phyloP scores from a whole-genome alignment of 2,113 vertebrate species.

The Sterrhoptilus dennistouni region DNA sequence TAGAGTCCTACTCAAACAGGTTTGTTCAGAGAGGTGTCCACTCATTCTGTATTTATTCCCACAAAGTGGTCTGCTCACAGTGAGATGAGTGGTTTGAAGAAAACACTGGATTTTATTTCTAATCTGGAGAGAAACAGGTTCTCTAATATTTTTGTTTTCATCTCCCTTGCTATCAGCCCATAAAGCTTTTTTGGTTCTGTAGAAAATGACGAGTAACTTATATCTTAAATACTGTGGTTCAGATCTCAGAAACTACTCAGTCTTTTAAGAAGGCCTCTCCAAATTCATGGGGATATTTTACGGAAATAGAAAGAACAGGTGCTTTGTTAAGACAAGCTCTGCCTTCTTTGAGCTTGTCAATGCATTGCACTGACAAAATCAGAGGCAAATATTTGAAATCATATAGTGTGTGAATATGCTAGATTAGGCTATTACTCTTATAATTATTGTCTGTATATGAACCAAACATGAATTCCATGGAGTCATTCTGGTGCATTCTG shows the following conservation, averaged over 20 bases:
- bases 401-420: not conserved
- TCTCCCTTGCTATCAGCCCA: not conserved
- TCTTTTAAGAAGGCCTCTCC: not conserved
- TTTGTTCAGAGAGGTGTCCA: not conserved
- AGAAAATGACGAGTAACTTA: not conserved
- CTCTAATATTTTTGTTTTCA: not conserved
- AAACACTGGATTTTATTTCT: not conserved
- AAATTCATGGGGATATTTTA: not conserved
- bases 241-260: not conserved
- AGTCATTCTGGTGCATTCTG: not conserved
- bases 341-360: not conserved
- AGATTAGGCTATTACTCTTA: not conserved
- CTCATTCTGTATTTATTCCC: not conserved
- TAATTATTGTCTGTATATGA: not conserved
- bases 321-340: not conserved
- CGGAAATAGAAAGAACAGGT: not conserved
- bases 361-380: not conserved
- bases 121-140: not conserved
- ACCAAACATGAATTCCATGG: not conserved
- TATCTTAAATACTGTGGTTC: not conserved
- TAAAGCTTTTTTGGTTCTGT: not conserved
- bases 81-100: rapidly evolving
- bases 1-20: not conserved
- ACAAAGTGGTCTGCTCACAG: not conserved
- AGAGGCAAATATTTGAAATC: not conserved